Base-by-base conservation (phyloP, 2,113 vertebrate genomes). In the Urocitellus parryii region DNA sequence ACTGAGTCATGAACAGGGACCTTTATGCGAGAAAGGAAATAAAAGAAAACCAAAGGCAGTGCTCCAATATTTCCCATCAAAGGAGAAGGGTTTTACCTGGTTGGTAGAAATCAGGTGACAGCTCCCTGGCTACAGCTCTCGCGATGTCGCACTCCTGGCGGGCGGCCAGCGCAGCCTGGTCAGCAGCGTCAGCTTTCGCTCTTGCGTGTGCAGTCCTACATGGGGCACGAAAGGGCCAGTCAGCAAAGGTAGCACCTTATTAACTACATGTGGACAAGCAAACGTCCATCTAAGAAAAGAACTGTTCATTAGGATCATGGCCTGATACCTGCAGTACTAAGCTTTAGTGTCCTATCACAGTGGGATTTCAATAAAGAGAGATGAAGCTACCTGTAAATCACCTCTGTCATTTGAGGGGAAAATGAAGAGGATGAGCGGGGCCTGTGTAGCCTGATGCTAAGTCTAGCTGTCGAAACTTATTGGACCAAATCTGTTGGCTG, bases 21-120 rank as follows among this genome's bases (percentile, higher is more conserved):
- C 37, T 79, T 79, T 5, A 76, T 11, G n/a, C 63, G 51, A 63
- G 53, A 37, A 81, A 32, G 27, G n/a, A 48, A 61, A 51, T 6
- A n/a, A 67, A 53, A 63, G 48, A 45, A 81, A 92, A 22, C 4
- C 34, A 53, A 82, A 72, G 56, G 56, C 39, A 39, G 39, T 2
- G 79, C 34, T 56, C 61, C 67, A 68, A 68, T 18, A 14, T 37
- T 12, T 51, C 70, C 37, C 29, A 45, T 22, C 8, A 27, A 39
- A 86, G 73, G 63, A 51, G 68, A 27, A 34, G 11, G 2, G 16
- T 39, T 87, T 99, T 99, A 99, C 99, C 99, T 99, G 99, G 99
- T 96, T 99, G 99, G 98, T 99, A 99, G 98, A 99, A 99, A 98
- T 99, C 99, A 39, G 99, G 99, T 1, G 99, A 99, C 88, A 99